Evolutionary conservation across 2,113 vertebrate genomes (phyloP).

Genomic region (Crotalus tigris): DNA sequence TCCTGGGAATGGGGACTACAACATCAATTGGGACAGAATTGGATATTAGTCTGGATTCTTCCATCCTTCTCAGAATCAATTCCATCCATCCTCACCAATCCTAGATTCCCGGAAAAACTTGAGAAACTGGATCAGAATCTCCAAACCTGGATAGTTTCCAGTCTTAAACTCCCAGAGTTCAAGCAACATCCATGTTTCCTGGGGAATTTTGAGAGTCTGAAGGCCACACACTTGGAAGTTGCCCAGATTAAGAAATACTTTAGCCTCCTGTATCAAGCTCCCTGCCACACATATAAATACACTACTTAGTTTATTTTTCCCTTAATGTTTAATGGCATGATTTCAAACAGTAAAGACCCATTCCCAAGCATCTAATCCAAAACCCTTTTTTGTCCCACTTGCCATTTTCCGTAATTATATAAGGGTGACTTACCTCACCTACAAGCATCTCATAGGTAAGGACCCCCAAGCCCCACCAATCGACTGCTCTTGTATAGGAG

Average conservation of each 20-base stretch:
- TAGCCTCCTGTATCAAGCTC: not conserved
- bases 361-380: not conserved
- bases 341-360: not conserved
- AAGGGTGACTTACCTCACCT: constrained; percentile 84
- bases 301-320: not conserved
- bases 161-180: not conserved
- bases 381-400: too few species aligned
- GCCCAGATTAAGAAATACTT: not conserved
- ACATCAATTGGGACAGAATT: not conserved
- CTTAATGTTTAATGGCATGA: not conserved
- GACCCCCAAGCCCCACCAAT: constrained; percentile 98
- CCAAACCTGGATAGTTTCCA: not conserved
- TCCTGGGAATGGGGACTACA: constrained; percentile 94
- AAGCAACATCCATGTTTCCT: not conserved
- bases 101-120: not conserved
- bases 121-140: not conserved
- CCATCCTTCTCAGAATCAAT: not conserved
- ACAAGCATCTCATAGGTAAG: constrained; percentile 99
- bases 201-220: not conserved
- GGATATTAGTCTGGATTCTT: not conserved
- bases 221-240: not conserved
- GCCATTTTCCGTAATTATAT: not conserved
- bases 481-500: constrained; percentile 94
- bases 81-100: not conserved
- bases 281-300: not conserved